Evolutionary conservation across 2,113 vertebrate species (phyloP).

Genomic region (Apodemus speciosus): DNA sequence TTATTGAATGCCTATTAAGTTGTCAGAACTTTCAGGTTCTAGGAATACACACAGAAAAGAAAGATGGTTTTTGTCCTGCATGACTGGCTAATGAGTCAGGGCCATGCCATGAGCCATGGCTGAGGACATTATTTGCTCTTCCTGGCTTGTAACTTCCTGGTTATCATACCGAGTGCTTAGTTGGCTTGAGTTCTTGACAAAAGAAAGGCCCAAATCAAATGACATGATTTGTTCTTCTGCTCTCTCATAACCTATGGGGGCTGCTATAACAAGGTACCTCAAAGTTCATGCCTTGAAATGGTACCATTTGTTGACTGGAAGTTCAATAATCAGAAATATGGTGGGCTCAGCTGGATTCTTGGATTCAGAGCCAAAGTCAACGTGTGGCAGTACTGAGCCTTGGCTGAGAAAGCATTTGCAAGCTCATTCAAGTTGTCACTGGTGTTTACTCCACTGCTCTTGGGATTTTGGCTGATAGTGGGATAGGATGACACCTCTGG

Average conservation of each 20-base stretch:
- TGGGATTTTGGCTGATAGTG: neutral
- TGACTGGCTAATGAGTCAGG: neutral
- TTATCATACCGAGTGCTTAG: neutral
- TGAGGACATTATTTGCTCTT: neutral
- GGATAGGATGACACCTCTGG: neutral
- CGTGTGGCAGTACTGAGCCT: neutral
- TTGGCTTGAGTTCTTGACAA: neutral
- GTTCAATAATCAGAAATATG: neutral
- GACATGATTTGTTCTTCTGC: conserved; percentile 8
- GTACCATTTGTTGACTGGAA: neutral
- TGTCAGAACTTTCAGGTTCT: conserved; percentile 25
- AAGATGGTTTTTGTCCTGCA: neutral
- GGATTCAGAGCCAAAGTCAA: conserved; percentile 24
- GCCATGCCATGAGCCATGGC: neutral
- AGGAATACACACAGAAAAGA: neutral
- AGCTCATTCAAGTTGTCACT: conserved; percentile 11
- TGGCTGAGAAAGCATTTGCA: neutral
- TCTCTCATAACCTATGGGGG: conserved; percentile 10
- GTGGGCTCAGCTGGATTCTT: neutral
- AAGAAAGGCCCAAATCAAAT: neutral
- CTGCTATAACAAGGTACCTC: neutral
- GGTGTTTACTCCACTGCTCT: neutral
- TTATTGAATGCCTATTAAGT: conserved; percentile 40
- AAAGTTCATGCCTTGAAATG: neutral
- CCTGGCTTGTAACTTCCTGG: neutral